Conservation (phyloP, 1,140 invertebrate species). For the Aradophagus sp. region DNA sequence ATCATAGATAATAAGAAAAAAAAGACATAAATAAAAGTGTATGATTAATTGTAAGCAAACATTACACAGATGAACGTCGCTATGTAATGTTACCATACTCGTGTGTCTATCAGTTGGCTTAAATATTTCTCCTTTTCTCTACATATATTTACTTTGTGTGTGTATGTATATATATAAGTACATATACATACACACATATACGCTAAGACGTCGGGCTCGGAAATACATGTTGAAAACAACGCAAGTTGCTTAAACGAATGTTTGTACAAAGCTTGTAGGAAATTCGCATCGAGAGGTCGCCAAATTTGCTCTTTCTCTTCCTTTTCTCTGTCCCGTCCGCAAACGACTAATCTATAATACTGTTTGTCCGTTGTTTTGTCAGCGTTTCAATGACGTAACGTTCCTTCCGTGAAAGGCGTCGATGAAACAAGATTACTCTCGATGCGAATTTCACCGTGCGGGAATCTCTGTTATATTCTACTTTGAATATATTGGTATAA, state of each 20-base stretch:
- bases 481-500: constrained; percentile 41
- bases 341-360: constrained; percentile 45
- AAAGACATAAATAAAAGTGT: constrained; percentile 25
- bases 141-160: constrained; percentile 32
- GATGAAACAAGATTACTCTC: constrained; percentile 18
- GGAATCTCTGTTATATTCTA: constrained; percentile 45
- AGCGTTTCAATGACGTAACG: constrained; percentile 16
- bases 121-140: constrained; percentile 37
- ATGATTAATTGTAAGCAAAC: constrained; percentile 38
- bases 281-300: constrained; percentile 23
- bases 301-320: neutral
- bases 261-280: constrained; percentile 45
- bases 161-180: constrained; percentile 45
- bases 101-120: constrained; percentile 41
- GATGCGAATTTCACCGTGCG: constrained; percentile 37
- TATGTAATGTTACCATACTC: constrained; percentile 27
- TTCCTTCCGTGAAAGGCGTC: neutral
- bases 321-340: neutral
- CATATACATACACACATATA: constrained; percentile 49
- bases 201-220: constrained; percentile 39
- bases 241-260: constrained; percentile 43
- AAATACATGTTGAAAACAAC: constrained; percentile 43
- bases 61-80: constrained; percentile 33
- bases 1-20: constrained; percentile 17
- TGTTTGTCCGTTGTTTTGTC: constrained; percentile 30